Evolutionary conservation across 2,113 vertebrate genomes (phyloP).

Genomic region (Rutilus rutilus): DNA sequence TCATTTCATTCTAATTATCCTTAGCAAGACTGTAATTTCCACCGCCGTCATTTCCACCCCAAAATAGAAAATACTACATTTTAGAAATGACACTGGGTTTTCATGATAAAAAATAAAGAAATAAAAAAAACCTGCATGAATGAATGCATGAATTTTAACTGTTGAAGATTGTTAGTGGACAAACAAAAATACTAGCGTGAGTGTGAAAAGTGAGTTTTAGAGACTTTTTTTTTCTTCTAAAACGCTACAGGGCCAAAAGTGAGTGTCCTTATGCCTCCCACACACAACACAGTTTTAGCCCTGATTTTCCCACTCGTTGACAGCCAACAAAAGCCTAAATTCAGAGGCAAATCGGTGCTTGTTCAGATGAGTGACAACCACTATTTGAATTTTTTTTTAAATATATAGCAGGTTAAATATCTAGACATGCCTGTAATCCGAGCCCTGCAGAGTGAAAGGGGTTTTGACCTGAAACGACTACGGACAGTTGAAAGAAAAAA

Average conservation of each 20-base stretch:
- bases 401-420: conserved; percentile 5
- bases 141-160: background rate
- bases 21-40: background rate
- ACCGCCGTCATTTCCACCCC: background rate
- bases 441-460: background rate
- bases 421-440: background rate
- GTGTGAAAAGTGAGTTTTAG: background rate
- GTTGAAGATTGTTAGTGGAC: background rate
- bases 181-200: background rate
- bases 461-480: background rate
- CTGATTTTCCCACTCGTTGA: background rate
- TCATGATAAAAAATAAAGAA: no score
- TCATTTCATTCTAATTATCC: background rate
- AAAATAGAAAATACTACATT: background rate
- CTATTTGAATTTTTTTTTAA: background rate
- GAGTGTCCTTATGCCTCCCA: background rate
- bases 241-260: background rate
- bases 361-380: background rate
- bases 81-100: no score
- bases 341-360: background rate
- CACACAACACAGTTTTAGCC: background rate
- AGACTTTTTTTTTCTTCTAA: background rate
- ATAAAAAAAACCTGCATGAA: no score
- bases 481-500: background rate
- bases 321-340: background rate